These are phyloP conservation scores for Echinometra lucunter DNA, from an alignment of 53 echinoderm and acorn worm genomes.

Conservation along the genomic window DNA sequence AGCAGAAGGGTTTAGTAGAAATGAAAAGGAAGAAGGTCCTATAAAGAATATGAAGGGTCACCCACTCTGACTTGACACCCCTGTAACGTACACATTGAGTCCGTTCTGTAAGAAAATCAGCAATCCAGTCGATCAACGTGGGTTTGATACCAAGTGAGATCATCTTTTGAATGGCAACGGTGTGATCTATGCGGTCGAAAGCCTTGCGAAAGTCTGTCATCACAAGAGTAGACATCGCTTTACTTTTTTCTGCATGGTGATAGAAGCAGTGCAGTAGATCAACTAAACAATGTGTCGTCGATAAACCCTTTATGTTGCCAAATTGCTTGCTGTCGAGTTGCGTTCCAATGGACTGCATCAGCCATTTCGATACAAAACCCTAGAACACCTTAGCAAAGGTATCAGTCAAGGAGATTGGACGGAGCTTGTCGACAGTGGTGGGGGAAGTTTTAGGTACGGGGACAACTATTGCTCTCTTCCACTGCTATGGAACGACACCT, in stretches of 20 bases:
- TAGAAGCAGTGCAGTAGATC: background rate
- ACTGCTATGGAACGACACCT: background rate
- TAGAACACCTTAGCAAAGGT: too few relatives aligned
- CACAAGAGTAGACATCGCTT: background rate
- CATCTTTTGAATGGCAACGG: slow-evolving; percentile 10
- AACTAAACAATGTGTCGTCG: background rate
- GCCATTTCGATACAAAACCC: too few relatives aligned
- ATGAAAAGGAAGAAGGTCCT: too few relatives aligned
- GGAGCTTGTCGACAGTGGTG: too few relatives aligned
- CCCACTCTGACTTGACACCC: slow-evolving; percentile 60
- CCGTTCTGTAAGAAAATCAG: slow-evolving; percentile 35
- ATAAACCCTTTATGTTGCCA: background rate
- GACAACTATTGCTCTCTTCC: background rate
- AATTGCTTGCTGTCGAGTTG: too few relatives aligned
- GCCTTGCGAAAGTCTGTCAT: too few relatives aligned
- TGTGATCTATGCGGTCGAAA: background rate
- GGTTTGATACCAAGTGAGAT: slow-evolving; percentile 50
- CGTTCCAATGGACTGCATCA: too few relatives aligned
- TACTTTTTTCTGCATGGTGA: background rate
- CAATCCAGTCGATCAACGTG: background rate
- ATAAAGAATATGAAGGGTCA: too few relatives aligned
- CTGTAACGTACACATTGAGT: slow-evolving; percentile 68
- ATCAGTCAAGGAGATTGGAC: too few relatives aligned
- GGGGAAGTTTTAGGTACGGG: too few relatives aligned
- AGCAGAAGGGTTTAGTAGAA: too few relatives aligned